Conservation (phyloP, 2,113 vertebrate species). For the Bubo bubo region DNA sequence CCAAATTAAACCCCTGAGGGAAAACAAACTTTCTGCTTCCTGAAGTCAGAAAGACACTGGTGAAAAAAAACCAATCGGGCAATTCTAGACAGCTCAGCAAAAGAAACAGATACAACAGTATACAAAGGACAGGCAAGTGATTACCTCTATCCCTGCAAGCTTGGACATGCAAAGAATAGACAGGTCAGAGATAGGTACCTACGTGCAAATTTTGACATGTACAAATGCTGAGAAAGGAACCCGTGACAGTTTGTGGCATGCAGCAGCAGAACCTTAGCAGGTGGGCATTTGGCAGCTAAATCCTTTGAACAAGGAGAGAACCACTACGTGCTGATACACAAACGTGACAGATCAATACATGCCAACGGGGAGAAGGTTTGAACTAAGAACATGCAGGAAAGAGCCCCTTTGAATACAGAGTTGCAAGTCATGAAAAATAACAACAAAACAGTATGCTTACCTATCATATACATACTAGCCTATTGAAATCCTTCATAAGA, state of each 20-base stretch:
- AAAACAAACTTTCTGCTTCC: not conserved
- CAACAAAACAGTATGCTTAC: not conserved
- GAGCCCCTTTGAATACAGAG: not conserved
- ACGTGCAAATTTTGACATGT: not conserved
- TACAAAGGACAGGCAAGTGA: not conserved
- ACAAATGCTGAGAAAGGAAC: not conserved
- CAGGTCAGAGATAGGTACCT: not conserved
- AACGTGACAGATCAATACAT: not conserved
- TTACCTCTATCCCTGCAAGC: not conserved
- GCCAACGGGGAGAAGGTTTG: not conserved
- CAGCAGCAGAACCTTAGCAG: not conserved
- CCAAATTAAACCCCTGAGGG: not conserved
- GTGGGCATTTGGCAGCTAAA: not conserved
- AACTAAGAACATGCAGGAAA: not conserved
- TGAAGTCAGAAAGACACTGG: not conserved
- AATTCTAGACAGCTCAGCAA: not conserved
- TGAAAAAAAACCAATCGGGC: not conserved
- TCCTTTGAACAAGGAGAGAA: not conserved
- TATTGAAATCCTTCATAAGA: not conserved
- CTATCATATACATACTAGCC: too few species aligned
- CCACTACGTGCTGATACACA: not conserved
- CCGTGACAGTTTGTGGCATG: not conserved
- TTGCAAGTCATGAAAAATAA: not conserved
- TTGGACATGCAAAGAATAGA: not conserved
- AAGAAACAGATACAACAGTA: not conserved